Conservation (phyloP, 2,888 invertebrate species). For the Catocala fraxini region DNA sequence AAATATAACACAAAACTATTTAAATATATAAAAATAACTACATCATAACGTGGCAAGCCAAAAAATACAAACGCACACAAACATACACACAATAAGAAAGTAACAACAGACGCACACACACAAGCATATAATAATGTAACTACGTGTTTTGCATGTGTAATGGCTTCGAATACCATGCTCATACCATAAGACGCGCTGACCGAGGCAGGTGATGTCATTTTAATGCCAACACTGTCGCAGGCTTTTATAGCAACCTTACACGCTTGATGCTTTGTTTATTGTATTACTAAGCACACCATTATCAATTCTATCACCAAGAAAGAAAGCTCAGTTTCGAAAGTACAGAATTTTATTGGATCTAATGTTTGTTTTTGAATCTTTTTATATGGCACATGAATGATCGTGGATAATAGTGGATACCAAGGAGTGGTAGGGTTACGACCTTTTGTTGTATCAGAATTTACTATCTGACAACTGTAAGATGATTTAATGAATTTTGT, state of each 20-base stretch:
- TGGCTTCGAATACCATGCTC: slow-evolving; percentile 30
- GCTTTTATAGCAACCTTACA: slow-evolving; percentile 37
- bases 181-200: slow-evolving; percentile 29
- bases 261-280: slow-evolving; percentile 35
- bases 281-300: slow-evolving; percentile 14
- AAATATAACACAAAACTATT: too few species aligned
- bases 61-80: not conserved
- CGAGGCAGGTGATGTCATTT: slow-evolving; percentile 55
- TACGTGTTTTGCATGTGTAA: slow-evolving; percentile 43
- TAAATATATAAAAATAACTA: too few species aligned
- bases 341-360: not conserved
- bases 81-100: slow-evolving; percentile 21
- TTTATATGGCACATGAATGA: slow-evolving; percentile 45
- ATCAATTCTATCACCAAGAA: slow-evolving; percentile 24
- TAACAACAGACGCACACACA: slow-evolving; percentile 9
- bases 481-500: not conserved
- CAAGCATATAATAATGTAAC: slow-evolving; percentile 27
- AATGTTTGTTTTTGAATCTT: slow-evolving; percentile 31
- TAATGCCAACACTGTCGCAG: slow-evolving; percentile 51
- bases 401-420: slow-evolving; percentile 33
- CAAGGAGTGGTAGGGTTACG: slow-evolving; percentile 45
- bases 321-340: slow-evolving; percentile 26
- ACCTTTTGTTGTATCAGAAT: slow-evolving; percentile 28
- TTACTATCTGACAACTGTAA: slow-evolving; percentile 14
- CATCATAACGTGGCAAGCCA: too few species aligned